phyloP scores from a whole-genome alignment of 1,140 invertebrate genomes.

The Choristoneura fumiferana region DNA sequence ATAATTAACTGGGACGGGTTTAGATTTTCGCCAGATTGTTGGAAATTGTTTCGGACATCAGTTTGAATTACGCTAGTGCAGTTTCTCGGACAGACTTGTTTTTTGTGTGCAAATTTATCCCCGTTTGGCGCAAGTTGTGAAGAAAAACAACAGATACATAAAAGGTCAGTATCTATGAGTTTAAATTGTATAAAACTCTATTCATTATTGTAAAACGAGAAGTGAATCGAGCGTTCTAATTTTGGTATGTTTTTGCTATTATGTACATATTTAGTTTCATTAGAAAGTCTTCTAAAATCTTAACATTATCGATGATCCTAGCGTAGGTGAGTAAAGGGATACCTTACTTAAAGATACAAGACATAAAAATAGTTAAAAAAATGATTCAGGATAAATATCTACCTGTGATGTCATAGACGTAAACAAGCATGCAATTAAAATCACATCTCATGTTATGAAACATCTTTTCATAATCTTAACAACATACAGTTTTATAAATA shows the following conservation, averaged over 20 bases:
- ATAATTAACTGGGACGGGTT: slow-evolving; percentile 19
- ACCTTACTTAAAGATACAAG: neutral
- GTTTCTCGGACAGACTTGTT: slow-evolving; percentile 47
- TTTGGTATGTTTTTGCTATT: slow-evolving; percentile 10
- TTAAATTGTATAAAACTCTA: neutral
- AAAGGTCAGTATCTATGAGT: slow-evolving; percentile 38
- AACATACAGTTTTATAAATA: too few species aligned
- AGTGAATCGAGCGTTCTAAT: slow-evolving; percentile 1
- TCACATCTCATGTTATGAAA: too few species aligned
- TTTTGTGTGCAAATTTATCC: slow-evolving; percentile 56
- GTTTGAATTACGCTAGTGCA: slow-evolving; percentile 29
- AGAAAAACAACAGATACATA: slow-evolving; percentile 32
- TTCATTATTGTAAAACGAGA: neutral
- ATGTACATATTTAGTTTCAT: neutral
- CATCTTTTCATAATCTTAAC: too few species aligned
- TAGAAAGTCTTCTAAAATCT: too few species aligned
- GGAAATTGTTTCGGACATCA: neutral
- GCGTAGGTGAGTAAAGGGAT: neutral
- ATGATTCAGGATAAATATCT: neutral
- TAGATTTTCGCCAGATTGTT: neutral
- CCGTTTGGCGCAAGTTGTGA: slow-evolving; percentile 42
- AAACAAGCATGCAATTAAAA: neutral
- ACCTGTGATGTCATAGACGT: slow-evolving; percentile 2
- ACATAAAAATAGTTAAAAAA: neutral
- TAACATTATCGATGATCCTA: too few species aligned